phyloP scores from a whole-genome alignment of 2,888 invertebrate genomes.

The Scaptomyza flava region DNA sequence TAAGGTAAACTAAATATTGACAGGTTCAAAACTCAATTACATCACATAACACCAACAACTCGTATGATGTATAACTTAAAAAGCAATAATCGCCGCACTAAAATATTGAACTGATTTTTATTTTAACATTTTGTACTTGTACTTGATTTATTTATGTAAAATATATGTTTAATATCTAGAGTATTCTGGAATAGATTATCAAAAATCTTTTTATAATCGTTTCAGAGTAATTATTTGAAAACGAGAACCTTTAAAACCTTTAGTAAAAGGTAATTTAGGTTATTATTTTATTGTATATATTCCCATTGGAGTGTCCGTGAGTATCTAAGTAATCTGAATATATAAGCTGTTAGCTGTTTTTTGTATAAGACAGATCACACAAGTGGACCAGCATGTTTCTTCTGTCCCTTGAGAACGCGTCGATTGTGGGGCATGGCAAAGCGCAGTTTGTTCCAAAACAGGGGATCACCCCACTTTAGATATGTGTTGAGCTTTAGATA shows the following conservation, averaged over 20 bases:
- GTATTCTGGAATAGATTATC: too few species aligned
- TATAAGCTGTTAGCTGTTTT: neutral
- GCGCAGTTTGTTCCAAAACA: conserved; percentile 91
- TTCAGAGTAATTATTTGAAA: neutral
- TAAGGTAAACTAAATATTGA: too few species aligned
- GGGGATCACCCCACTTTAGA: conserved; percentile 91
- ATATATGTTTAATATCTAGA: too few species aligned
- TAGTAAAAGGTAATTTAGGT: too few species aligned
- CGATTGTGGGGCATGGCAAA: conserved; percentile 88
- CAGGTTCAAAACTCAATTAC: too few species aligned
- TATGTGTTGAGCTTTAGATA: conserved; percentile 91
- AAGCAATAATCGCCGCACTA: too few species aligned
- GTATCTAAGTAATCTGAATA: neutral
- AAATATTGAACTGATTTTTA: too few species aligned
- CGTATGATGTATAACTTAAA: too few species aligned
- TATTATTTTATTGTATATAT: too few species aligned
- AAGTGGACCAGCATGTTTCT: conserved; percentile 62
- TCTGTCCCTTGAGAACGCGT: conserved; percentile 75
- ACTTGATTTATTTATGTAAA: too few species aligned
- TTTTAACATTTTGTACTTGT: too few species aligned
- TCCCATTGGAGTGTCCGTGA: neutral
- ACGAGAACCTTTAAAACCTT: neutral
- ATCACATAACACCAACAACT: too few species aligned
- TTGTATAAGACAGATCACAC: conserved; percentile 30
- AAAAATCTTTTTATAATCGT: neutral